Evolutionary conservation across 2,113 vertebrate genomes (phyloP).

Genomic region (Choloepus hoffmanni): DNA sequence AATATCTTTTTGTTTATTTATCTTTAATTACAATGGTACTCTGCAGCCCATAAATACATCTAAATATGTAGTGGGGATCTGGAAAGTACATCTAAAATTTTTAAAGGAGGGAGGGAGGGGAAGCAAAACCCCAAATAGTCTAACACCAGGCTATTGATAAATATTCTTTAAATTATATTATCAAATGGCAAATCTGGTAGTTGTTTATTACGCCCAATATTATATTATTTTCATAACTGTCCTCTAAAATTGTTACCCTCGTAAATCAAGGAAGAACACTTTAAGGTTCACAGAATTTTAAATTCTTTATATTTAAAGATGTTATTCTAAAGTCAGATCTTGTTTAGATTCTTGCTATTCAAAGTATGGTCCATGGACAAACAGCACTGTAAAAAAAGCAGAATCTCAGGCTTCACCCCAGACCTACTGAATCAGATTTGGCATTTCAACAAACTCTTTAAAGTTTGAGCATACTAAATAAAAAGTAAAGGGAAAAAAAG

Average conservation of each 20-base stretch:
- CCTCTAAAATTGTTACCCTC: background rate
- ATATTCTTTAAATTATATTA: conserved; percentile 32
- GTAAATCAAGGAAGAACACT: background rate
- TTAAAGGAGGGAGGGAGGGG: background rate
- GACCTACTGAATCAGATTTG: background rate
- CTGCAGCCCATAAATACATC: background rate
- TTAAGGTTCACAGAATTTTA: background rate
- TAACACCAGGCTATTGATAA: background rate
- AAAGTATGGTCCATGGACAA: background rate
- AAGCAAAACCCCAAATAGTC: background rate
- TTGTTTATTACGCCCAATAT: background rate
- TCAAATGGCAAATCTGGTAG: background rate
- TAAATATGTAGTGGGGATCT: background rate
- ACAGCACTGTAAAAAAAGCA: background rate
- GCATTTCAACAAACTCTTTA: background rate
- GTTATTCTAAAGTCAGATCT: background rate
- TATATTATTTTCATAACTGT: conserved; percentile 30
- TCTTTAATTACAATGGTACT: conserved; percentile 14
- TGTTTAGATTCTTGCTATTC: background rate
- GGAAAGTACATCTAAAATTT: conserved; percentile 22
- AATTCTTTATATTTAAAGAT: conserved; percentile 17
- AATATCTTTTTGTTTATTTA: background rate
- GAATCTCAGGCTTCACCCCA: background rate
- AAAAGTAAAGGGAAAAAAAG: background rate
- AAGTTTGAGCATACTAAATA: conserved; percentile 3